These are phyloP conservation scores for Pungitius pungitius DNA, from an alignment of 2,113 vertebrate species.

Conservation along the genomic window DNA sequence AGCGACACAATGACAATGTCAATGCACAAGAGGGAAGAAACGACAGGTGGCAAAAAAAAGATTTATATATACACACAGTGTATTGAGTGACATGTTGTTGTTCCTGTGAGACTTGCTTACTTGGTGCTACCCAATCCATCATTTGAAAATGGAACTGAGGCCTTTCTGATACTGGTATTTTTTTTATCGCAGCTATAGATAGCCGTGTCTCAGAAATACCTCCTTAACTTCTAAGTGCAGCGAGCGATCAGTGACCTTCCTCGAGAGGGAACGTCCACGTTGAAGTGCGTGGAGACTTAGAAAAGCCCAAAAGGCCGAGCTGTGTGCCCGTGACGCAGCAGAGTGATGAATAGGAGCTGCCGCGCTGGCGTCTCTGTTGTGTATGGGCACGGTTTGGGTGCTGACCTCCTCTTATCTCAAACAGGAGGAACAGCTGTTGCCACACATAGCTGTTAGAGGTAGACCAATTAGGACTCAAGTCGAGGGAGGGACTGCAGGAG, in stretches of 20 bases:
- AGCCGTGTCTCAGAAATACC: neutral
- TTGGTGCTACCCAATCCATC: neutral
- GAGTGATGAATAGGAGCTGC: conserved; percentile 24
- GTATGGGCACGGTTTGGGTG: conserved; percentile 34
- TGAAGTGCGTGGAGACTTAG: neutral
- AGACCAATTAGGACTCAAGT: conserved; percentile 58
- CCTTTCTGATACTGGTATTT: neutral
- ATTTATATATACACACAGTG: neutral
- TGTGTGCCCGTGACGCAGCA: too few species aligned
- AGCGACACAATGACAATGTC: conserved; percentile 16
- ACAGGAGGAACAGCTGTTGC: conserved; percentile 56
- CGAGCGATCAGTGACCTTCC: neutral
- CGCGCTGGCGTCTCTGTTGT: conserved; percentile 22
- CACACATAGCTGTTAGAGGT: conserved; percentile 21
- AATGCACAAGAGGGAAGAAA: conserved; percentile 18
- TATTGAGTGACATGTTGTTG: neutral
- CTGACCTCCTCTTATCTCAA: conserved; percentile 52
- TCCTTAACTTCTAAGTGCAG: neutral
- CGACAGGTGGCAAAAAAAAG: neutral
- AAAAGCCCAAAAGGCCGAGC: too few species aligned
- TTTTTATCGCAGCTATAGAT: neutral
- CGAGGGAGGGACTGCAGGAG: conserved; percentile 29
- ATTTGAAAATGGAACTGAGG: neutral
- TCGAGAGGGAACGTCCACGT: neutral
- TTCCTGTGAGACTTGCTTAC: neutral